Percentiles rank a stretch among this genome's conserved stretches.
Evolutionary conservation across 2,797 vertebrate genomes (phyloP).

Genomic region (Anas bahamensis): DNA sequence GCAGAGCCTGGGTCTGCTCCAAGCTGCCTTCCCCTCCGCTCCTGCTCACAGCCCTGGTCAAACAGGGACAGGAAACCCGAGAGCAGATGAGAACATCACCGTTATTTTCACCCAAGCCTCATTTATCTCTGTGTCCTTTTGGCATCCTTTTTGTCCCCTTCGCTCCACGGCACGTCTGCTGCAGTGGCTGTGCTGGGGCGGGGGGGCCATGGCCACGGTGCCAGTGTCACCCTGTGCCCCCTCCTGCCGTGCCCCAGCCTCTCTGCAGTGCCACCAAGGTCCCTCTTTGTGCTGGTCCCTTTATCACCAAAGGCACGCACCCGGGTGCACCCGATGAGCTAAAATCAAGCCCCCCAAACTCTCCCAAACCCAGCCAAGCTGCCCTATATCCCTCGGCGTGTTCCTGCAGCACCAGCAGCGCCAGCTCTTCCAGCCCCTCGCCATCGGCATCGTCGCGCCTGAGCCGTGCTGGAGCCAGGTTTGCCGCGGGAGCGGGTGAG

Average conservation of each 20-base stretch:
- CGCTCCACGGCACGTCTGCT: neutral
- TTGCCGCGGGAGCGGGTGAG: neutral
- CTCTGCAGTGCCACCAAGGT: neutral
- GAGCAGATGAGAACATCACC: neutral
- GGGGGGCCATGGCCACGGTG: neutral
- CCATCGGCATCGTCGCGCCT: too few species aligned
- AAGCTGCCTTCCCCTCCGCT: neutral
- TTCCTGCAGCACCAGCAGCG: too few species aligned
- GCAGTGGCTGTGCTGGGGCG: accelerated
- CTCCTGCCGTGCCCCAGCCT: neutral
- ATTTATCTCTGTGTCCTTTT: neutral
- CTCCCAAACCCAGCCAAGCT: too few species aligned
- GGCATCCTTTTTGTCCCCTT: neutral
- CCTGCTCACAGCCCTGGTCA: slow-evolving; percentile 14
- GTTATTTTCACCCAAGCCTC: neutral
- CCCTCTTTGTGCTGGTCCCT: neutral
- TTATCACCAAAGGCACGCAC: neutral
- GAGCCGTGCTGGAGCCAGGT: too few species aligned
- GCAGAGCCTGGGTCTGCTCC: slow-evolving; percentile 45
- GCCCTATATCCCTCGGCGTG: too few species aligned
- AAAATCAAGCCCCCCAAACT: too few species aligned
- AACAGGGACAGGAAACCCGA: slow-evolving; percentile 55
- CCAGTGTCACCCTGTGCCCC: neutral
- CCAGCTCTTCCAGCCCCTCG: too few species aligned
- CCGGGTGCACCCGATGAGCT: too few species aligned